Conservation (phyloP, 2,797 vertebrate species). For the Jordanella pulchra region DNA sequence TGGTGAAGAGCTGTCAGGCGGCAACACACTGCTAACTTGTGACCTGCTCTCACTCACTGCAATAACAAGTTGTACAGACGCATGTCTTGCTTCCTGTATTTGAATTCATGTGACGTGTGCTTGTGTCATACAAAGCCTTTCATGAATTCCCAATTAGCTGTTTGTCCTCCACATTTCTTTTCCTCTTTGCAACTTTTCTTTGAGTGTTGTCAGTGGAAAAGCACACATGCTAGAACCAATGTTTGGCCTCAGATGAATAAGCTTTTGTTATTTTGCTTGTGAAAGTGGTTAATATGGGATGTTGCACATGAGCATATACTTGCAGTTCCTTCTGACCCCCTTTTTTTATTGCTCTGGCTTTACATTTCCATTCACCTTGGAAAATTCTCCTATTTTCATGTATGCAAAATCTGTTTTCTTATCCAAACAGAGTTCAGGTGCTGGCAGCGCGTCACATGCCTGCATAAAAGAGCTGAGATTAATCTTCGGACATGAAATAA, state of each 20-base stretch:
- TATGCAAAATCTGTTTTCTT: constrained; percentile 58
- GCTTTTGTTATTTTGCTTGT: constrained; percentile 18
- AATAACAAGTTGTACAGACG: constrained; percentile 42
- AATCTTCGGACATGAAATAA: not conserved
- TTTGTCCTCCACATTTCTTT: constrained; percentile 17
- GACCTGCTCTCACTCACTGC: constrained; percentile 15
- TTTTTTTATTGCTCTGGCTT: not conserved
- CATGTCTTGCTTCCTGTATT: constrained; percentile 42
- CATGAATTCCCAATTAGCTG: constrained; percentile 34
- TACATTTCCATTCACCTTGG: constrained; percentile 68
- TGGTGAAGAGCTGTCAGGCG: constrained; percentile 38
- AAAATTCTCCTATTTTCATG: constrained; percentile 60
- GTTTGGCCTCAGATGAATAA: not conserved
- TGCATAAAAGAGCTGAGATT: not conserved
- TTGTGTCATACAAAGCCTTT: constrained; percentile 39
- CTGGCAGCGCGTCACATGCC: not conserved
- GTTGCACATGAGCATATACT: constrained; percentile 22
- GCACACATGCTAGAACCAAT: not conserved
- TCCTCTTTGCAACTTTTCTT: constrained; percentile 18
- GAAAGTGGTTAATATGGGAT: constrained; percentile 1
- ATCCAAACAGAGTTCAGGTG: constrained; percentile 24
- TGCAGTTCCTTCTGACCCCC: constrained; percentile 16
- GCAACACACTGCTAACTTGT: constrained; percentile 51
- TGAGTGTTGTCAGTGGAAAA: constrained; percentile 32
- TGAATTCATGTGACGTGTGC: constrained; percentile 49